phyloP scores from a whole-genome alignment of 2,113 vertebrate species.

The Canis aureus region DNA sequence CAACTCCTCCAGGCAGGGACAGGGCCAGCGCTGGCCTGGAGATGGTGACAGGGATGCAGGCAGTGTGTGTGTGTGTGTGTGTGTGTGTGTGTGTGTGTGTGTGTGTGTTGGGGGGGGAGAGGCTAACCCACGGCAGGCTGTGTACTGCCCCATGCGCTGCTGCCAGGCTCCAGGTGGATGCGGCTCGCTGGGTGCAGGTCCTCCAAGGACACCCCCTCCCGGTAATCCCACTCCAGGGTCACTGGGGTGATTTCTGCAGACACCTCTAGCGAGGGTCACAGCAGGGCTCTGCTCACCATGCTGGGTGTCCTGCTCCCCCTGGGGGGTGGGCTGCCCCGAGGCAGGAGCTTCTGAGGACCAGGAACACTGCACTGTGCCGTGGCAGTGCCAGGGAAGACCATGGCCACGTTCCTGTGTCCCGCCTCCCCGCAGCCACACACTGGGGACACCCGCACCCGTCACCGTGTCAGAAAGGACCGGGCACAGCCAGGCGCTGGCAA shows the following conservation, averaged over 20 bases:
- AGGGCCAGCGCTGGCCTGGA: not conserved
- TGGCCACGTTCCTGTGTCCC: not conserved
- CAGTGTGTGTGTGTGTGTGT: too few species aligned
- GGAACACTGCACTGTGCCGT: conserved; percentile 41
- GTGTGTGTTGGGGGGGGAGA: not conserved
- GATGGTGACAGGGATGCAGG: rapidly evolving
- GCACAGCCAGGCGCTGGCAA: not conserved
- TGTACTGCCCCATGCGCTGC: rapidly evolving
- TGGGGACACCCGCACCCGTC: not conserved
- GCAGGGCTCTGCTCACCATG: not conserved
- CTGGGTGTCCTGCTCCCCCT: not conserved
- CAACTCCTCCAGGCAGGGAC: not conserved
- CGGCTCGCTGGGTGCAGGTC: rapidly evolving
- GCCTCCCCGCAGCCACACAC: not conserved
- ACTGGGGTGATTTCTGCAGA: not conserved
- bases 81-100: too few species aligned
- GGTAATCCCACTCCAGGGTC: not conserved
- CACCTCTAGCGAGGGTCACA: not conserved
- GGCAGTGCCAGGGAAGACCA: conserved; percentile 14
- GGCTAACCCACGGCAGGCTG: not conserved
- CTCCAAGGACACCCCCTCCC: not conserved
- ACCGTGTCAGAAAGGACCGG: not conserved
- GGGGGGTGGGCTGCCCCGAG: conserved; percentile 62
- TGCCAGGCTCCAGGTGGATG: not conserved
- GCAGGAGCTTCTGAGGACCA: conserved; percentile 7